These are phyloP conservation scores for Xerus inauris DNA, from an alignment of 2,113 vertebrate species.

Conservation along the genomic window DNA sequence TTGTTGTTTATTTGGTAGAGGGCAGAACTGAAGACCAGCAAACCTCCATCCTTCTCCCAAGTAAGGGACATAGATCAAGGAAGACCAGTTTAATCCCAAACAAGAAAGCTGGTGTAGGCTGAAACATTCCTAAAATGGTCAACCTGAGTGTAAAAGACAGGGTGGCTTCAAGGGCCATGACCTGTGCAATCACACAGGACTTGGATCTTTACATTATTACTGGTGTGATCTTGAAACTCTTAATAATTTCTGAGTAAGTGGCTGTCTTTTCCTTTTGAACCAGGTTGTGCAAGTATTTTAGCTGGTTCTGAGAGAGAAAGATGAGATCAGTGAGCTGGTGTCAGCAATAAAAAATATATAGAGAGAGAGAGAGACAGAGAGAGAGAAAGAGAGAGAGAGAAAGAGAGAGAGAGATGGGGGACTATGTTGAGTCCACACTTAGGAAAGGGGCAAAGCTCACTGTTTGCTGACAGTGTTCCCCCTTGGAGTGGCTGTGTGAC, in stretches of 20 bases:
- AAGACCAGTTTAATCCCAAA: not conserved
- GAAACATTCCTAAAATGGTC: not conserved
- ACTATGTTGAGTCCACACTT: not conserved
- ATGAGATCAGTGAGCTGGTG: not conserved
- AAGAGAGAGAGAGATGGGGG: no score
- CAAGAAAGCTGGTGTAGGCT: not conserved
- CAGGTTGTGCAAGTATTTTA: not conserved
- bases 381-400: no score
- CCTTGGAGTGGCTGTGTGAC: fast-evolving
- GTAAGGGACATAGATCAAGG: not conserved
- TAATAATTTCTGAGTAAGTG: not conserved
- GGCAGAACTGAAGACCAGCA: fast-evolving
- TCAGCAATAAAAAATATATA: not conserved
- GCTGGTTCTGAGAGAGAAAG: not conserved
- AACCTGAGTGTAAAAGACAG: fast-evolving
- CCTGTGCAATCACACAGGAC: no score
- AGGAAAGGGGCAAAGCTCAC: not conserved
- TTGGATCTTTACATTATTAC: not conserved
- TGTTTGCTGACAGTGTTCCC: not conserved
- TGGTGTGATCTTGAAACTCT: not conserved
- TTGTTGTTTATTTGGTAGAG: not conserved
- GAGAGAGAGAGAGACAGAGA: not conserved
- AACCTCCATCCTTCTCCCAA: not conserved
- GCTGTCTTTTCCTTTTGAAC: not conserved
- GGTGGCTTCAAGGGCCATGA: fast-evolving